Evolutionary conservation across 2,113 vertebrate species (phyloP), one percentile per base, ranked within the genome.

Genomic region (Gallinago paraguaiae): DNA sequence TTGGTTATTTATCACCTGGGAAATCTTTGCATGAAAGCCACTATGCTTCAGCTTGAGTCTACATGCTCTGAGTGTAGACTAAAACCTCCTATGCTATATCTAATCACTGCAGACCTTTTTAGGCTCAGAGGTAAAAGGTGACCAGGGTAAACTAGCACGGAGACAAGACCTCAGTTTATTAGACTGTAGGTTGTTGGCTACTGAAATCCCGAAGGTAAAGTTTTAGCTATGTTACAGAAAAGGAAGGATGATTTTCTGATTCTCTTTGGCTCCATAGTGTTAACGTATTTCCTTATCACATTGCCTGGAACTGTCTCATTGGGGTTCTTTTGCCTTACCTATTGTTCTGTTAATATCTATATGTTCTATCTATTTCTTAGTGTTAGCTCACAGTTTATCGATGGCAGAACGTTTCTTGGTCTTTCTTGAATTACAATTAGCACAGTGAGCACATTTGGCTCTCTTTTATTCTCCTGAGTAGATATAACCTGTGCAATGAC

Each of bases 61-160:
- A 3, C 46, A 11, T 11, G 17, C 11, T 54, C 68, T 70, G 77
- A 63, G 28, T 7, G 9, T 41, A 79, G 51, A 64, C 4, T 46
- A n/a, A 85, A 85, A 17, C 6, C 37, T 45, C 20, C 30, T 65
- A 56, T 27, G 16, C 25, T 57, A 5, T 8, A 45, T 7, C 35
- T 57, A 41, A 28, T 37, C 33, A 11, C 56, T 69, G 20, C 33
- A 77, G 31, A 60, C 30, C 6, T 12, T n/a, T 7, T 37, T 69
- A 30, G 11, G 18, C 30, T 28, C 30, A 35, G 60, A 74, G 10
- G 9, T 43, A 48, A 41, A 19, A 48, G 4, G 9, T 59, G n/a
- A 43, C 37, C 31, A 54, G 19, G 31, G 39, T 8, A 48, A 69
- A 35, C 30, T 72, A 0, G 0, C 18, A 14, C 0, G 45, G 31